Conservation (phyloP, 2,888 invertebrate species). For the Plusia festucae region DNA sequence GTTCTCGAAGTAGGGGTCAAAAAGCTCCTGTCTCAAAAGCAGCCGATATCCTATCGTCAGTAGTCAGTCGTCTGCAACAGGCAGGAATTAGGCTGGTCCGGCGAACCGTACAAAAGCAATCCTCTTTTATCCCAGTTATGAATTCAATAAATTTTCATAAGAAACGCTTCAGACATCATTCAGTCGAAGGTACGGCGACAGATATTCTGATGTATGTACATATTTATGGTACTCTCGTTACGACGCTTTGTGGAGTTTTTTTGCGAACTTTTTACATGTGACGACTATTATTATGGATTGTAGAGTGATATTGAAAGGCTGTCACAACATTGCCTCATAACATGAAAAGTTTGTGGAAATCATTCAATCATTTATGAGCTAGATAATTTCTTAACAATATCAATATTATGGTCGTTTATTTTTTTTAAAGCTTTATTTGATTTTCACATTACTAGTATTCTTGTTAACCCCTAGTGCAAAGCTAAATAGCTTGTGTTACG, state of each 20-base stretch:
- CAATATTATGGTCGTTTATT: too few relatives aligned
- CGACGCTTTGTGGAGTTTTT: slow-evolving; percentile 30
- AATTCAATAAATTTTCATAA: slow-evolving; percentile 27
- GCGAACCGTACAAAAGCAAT: slow-evolving; percentile 2
- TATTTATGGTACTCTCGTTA: slow-evolving; percentile 45
- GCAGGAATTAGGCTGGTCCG: not conserved
- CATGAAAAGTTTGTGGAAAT: not conserved
- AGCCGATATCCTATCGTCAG: not conserved
- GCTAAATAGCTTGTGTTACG: too few relatives aligned
- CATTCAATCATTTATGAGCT: too few relatives aligned
- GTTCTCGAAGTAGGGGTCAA: not conserved
- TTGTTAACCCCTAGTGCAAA: too few relatives aligned
- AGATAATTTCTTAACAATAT: too few relatives aligned
- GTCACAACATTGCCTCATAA: not conserved
- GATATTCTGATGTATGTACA: slow-evolving; percentile 41
- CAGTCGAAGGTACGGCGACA: slow-evolving; percentile 15
- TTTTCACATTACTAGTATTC: too few relatives aligned
- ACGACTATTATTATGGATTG: slow-evolving; percentile 10
- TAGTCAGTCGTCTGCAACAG: slow-evolving; percentile 10
- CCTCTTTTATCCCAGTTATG: slow-evolving; percentile 2
- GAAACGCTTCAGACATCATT: slow-evolving; percentile 32
- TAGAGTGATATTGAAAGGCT: not conserved
- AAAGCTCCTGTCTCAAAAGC: not conserved
- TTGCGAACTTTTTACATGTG: slow-evolving; percentile 25
- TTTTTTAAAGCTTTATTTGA: too few relatives aligned